Evolutionary conservation across 1,140 invertebrate genomes (phyloP), one percentile per base, ranked within the genome.

Genomic region (Daktulosphaira vitifoliae): DNA sequence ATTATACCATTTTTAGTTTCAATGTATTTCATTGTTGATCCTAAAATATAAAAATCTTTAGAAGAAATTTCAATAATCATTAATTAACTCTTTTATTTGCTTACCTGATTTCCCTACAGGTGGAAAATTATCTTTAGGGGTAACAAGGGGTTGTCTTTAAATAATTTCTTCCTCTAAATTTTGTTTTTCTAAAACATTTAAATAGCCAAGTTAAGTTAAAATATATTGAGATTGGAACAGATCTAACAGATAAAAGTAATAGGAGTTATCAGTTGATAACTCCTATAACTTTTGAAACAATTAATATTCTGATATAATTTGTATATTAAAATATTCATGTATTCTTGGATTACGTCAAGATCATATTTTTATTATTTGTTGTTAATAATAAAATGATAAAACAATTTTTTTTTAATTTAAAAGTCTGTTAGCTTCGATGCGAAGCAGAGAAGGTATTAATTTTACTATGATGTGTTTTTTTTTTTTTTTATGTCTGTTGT

Each of bases 11-110:
- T 72, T 65, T 77, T 76, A 42, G 69, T 74, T 65, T 82, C 78
- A 46, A 84, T 72, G 44, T 84, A 68, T 51, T 76, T 79, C 90
- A 93, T 92, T 1, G 84, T 83, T 38, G 92, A 74, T 48, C 88
- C 81, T 68, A 76, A 20, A 68, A 70, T 66, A 52, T 25, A 66
- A 68, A 33, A 33, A 67, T 16, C 38, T 39, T 66, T 62, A 50
- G 56, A 18, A 20, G 66, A 23, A 7, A 9, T 1, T 29, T 16
- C 1, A 65, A 54, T 9, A 65, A 65, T 51, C 8, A 8, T 50
- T 18, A 26, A 67, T 1, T 66, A 37, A 11, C 13, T 11, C 29
- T 38, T 33, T 25, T 18, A 16, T 39, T 15, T 33, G 68, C 38
- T 64, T 70, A 81, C 80, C 79, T 73, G 75, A 80, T 77, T 87